These are phyloP conservation scores for Gasterosteus aculeatus DNA, from an alignment of 2,113 vertebrate species.

Conservation along the genomic window DNA sequence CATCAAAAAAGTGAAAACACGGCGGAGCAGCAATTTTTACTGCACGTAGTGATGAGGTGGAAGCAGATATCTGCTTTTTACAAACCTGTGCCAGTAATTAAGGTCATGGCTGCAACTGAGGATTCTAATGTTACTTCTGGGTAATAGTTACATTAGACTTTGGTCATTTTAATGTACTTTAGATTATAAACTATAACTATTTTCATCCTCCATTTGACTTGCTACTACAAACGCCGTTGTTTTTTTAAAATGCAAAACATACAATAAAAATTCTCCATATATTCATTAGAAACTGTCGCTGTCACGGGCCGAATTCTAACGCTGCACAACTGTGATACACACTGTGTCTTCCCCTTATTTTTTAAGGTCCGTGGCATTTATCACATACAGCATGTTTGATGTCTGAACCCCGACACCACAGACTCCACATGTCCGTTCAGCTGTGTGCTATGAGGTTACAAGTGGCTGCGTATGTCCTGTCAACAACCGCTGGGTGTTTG, in stretches of 20 bases:
- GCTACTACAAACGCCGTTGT: background rate
- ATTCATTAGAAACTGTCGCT: background rate
- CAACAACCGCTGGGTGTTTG: slow-evolving; percentile 61
- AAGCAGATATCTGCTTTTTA: background rate
- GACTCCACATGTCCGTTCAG: slow-evolving; percentile 41
- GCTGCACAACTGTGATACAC: background rate
- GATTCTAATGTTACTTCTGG: background rate
- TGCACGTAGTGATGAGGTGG: background rate
- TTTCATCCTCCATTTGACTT: background rate
- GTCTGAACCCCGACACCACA: slow-evolving; percentile 42
- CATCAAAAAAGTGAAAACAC: background rate
- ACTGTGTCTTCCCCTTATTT: background rate
- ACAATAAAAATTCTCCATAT: background rate
- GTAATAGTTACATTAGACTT: background rate
- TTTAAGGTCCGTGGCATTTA: slow-evolving; percentile 16
- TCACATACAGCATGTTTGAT: slow-evolving; percentile 32
- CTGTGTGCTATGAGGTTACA: slow-evolving; percentile 64
- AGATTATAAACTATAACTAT: background rate
- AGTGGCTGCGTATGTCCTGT: slow-evolving; percentile 71
- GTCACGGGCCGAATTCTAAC: background rate
- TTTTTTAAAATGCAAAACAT: background rate
- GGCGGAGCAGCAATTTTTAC: background rate
- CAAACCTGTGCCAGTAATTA: background rate
- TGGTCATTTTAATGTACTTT: background rate
- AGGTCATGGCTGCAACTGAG: background rate